Evolutionary conservation across 2,797 vertebrate genomes (phyloP).

Genomic region (Coregonus suidteri): DNA sequence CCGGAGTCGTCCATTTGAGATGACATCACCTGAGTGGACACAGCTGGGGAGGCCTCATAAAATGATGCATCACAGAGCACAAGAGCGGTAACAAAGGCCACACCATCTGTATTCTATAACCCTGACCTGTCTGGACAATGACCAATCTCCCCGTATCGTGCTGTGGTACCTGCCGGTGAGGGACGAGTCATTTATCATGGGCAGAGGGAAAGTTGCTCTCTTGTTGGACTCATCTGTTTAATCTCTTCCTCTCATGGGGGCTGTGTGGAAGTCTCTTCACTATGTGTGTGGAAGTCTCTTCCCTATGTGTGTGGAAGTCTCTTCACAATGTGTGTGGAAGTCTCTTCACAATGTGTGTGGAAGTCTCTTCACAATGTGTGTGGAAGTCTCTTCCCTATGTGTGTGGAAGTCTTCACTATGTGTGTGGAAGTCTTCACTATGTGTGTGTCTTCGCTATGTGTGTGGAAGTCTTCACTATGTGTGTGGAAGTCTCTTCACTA

Average conservation of each 20-base stretch:
- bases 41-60: constrained; percentile 44
- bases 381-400: background rate
- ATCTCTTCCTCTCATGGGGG: constrained; percentile 8
- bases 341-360: too few relatives aligned
- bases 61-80: constrained; percentile 48
- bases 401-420: too few relatives aligned
- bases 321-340: too few relatives aligned
- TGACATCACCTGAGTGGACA: constrained; percentile 52
- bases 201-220: constrained; percentile 9
- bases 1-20: constrained; percentile 47
- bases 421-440: too few relatives aligned
- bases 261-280: background rate
- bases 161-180: constrained; percentile 25
- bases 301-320: too few relatives aligned
- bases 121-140: constrained; percentile 33
- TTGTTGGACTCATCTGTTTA: constrained; percentile 26
- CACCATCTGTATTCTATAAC: constrained; percentile 44
- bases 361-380: too few relatives aligned
- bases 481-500: too few relatives aligned
- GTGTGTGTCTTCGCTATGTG: too few relatives aligned
- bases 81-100: constrained; percentile 24
- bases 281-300: background rate
- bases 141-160: constrained; percentile 23
- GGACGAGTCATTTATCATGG: constrained; percentile 25
- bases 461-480: too few relatives aligned